Conservation (phyloP, 2,888 invertebrate species). For the Drosophila putrida region DNA sequence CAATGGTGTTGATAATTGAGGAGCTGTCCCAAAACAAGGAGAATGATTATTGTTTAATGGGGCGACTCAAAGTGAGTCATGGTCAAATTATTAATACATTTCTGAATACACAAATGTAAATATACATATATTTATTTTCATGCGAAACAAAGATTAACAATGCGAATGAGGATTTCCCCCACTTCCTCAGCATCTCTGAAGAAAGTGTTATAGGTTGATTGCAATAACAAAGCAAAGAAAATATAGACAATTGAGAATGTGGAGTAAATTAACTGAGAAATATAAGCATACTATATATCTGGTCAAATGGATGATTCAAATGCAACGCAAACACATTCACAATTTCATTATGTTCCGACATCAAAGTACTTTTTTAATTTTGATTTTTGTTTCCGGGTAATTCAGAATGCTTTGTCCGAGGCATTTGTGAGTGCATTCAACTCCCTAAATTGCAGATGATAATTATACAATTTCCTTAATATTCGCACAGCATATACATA, state of each 20-base stretch:
- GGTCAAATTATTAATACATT: constrained; percentile 43
- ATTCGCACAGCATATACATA: constrained; percentile 21
- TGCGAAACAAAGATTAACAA: constrained; percentile 30
- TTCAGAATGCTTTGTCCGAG: constrained; percentile 10
- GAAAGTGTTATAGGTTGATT: constrained; percentile 7
- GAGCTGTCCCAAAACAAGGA: constrained; percentile 27
- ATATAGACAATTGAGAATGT: constrained; percentile 14
- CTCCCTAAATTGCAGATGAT: constrained; percentile 40
- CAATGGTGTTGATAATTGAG: constrained; percentile 47
- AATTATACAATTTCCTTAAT: constrained; percentile 35
- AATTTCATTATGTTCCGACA: constrained; percentile 4
- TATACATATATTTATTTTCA: constrained; percentile 6
- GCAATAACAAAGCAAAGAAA: constrained; percentile 23
- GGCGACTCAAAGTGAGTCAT: constrained; percentile 56
- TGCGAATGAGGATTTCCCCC: background rate
- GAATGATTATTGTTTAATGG: constrained; percentile 36
- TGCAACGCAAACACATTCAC: background rate
- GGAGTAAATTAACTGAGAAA: background rate
- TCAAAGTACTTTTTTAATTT: constrained; percentile 11
- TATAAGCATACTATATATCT: background rate
- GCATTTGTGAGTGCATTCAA: constrained; percentile 56
- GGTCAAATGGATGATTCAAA: constrained; percentile 20
- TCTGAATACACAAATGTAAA: constrained; percentile 21
- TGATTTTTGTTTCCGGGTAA: constrained; percentile 27
- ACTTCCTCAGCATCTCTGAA: background rate